A percentile compares a stretch with the other conserved stretches of the same genome.
phyloP scores from a whole-genome alignment of 2,888 invertebrate genomes.

The Drosophila niveifrons region DNA sequence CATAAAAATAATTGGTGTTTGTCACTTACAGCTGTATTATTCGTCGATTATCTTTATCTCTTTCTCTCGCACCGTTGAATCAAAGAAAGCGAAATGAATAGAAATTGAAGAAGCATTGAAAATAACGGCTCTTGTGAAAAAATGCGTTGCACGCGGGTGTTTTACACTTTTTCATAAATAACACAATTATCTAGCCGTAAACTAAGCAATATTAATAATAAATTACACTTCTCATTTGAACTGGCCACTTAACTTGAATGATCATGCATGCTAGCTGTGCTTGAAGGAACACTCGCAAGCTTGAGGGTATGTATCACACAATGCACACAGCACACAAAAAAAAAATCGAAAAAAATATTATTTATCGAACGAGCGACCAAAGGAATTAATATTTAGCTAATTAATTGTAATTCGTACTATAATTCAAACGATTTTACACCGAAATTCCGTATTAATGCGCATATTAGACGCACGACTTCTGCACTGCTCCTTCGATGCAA shows the following conservation, averaged over 20 bases:
- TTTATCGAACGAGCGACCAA: neutral
- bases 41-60: neutral
- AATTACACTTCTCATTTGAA: neutral
- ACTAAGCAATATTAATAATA: neutral
- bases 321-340: neutral
- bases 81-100: neutral
- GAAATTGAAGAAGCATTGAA: neutral
- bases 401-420: neutral
- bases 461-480: neutral
- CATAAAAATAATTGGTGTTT: neutral
- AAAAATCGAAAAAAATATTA: neutral
- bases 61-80: neutral
- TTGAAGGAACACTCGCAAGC: neutral
- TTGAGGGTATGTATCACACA: neutral
- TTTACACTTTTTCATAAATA: neutral
- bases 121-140: neutral
- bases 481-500: neutral
- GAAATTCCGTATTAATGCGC: neutral
- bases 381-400: neutral
- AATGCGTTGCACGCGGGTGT: neutral
- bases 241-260: neutral
- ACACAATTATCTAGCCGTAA: neutral
- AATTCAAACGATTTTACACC: neutral
- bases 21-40: neutral
- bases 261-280: neutral